A percentile compares a stretch with the other conserved stretches of the same genome.
Evolutionary conservation across 1,140 invertebrate species (phyloP).

Genomic region (Caenorhabditis briggsae): DNA sequence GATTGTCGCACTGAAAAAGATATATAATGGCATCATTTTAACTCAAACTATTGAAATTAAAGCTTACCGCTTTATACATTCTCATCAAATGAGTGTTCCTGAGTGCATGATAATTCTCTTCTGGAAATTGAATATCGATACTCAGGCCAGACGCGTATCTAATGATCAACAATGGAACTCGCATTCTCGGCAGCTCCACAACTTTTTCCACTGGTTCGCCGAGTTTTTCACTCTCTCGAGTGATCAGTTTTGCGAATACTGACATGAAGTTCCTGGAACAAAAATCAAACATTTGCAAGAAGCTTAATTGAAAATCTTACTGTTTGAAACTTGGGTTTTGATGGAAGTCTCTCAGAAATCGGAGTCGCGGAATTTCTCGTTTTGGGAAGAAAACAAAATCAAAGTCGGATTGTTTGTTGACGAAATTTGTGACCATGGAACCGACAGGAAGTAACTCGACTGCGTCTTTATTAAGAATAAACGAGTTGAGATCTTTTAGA

Average conservation of each 20-base stretch:
- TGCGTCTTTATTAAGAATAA: conserved; percentile 17
- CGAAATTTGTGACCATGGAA: conserved; percentile 51
- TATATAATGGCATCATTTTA: neutral
- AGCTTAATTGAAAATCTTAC: neutral
- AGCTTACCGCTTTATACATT: conserved; percentile 57
- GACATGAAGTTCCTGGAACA: conserved; percentile 37
- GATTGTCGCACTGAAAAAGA: conserved; percentile 55
- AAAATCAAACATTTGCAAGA: too few relatives aligned
- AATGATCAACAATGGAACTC: conserved; percentile 47
- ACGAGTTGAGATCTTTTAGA: conserved; percentile 29
- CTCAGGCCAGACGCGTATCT: conserved; percentile 18
- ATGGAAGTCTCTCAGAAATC: conserved; percentile 57
- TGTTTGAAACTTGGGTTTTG: conserved; percentile 57
- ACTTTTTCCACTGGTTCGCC: conserved; percentile 32
- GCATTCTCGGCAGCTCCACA: conserved; percentile 41
- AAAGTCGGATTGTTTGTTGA: conserved; percentile 49
- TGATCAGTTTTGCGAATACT: conserved; percentile 40
- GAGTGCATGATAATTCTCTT: conserved; percentile 54
- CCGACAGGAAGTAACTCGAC: conserved; percentile 48
- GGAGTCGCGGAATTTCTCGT: neutral
- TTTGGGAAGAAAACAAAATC: conserved; percentile 55
- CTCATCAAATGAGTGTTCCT: conserved; percentile 60
- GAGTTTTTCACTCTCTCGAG: conserved; percentile 22
- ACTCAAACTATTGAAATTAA: neutral
- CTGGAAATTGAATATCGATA: conserved; percentile 62